Percentiles rank a stretch among this genome's conserved stretches.
Conservation (phyloP, 2,888 invertebrate genomes). For the Agrochola lota region DNA sequence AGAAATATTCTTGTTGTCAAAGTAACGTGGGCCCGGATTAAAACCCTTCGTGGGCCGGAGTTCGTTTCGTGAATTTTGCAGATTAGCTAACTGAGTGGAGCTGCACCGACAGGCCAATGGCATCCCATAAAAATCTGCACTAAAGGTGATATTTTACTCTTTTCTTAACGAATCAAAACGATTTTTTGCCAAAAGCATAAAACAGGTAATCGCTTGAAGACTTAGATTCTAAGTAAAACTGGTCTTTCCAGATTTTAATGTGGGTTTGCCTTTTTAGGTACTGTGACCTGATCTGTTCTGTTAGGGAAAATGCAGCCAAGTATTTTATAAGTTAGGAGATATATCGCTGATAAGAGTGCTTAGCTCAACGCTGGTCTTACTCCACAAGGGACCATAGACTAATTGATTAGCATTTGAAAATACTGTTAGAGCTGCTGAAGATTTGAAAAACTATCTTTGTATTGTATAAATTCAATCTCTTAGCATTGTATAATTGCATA, state of each 20-base stretch:
- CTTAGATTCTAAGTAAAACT: background rate
- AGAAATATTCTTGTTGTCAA: background rate
- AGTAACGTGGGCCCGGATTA: background rate
- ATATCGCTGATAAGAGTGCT: no score
- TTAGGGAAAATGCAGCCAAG: no score
- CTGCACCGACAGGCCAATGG: background rate
- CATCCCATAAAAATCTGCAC: background rate
- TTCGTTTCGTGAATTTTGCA: background rate
- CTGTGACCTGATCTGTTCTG: no score
- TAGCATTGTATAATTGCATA: no score
- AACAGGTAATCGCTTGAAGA: constrained; percentile 1
- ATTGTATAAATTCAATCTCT: no score
- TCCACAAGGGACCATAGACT: no score
- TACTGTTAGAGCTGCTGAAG: no score
- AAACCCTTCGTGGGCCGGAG: background rate
- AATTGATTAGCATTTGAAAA: no score
- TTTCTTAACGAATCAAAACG: background rate
- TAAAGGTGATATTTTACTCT: background rate
- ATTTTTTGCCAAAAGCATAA: background rate
- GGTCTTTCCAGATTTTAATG: background rate
- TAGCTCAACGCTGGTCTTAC: no score
- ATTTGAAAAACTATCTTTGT: no score
- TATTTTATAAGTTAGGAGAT: no score
- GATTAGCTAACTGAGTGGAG: background rate
- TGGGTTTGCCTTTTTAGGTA: background rate